Base-by-base conservation (phyloP, 2,113 vertebrate genomes). In the Cervus canadensis region DNA sequence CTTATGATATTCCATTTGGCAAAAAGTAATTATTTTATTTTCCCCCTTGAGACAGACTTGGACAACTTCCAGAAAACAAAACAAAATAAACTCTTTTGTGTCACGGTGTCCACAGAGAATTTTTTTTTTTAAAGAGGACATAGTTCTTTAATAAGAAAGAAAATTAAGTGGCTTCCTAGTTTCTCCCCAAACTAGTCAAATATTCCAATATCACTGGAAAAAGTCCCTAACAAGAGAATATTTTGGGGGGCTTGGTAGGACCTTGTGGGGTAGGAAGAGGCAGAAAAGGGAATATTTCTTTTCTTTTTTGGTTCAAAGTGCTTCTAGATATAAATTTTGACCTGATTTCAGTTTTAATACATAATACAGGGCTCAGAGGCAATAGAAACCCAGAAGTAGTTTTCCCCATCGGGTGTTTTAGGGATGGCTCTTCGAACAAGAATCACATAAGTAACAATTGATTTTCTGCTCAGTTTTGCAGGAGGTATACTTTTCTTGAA, bases 11-110 rank as follows among this genome's bases (percentile, higher is more conserved):
- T 62, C 26, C 74, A 88, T 54, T 81, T 90, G 82, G 89, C 64
- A 60, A 97, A 92, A 97, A 83, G n/a, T 43, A 57, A 89, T 89
- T 56, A 25, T 54, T 87, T 97, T 94, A 43, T 83, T 93, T 87
- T 64, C 52, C 23, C 56, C 23, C 67, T 54, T 79, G 33, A 36
- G 54, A 48, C 36, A 94, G 81, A 83, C 23, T 30, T 92, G 45
- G 89, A 67, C 14, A 96, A 87, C 28, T 57, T n/a, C 30, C 17
- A 92, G 78, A 92, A 30, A 30, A 94, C 2, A 45, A 89, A 94
- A 43, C 25, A 7, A 92, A 81, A 71, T 21, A 45, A 33, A 59
- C 9, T 36, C 25, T 87, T 89, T 89, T 93, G 67, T 96, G 33
- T 78, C 71, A 96, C 21, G 67, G 91, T 92, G 83, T 82, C 33